These are phyloP conservation scores for Leptestheria dahalacensis DNA, from an alignment of 1,140 invertebrate species.

Conservation along the genomic window DNA sequence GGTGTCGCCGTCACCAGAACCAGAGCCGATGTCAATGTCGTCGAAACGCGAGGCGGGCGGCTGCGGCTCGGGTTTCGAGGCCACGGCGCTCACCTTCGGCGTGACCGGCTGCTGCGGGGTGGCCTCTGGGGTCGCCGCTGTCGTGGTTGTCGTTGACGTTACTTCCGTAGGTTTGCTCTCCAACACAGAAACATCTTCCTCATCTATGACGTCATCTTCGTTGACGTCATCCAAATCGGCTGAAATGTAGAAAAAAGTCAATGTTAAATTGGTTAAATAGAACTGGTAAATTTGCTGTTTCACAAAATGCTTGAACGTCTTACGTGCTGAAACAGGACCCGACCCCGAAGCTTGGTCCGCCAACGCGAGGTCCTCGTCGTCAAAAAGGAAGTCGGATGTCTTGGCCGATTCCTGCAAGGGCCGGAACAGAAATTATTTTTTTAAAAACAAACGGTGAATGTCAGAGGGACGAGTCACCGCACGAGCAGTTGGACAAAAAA, in stretches of 20 bases:
- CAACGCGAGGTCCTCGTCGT: constrained; percentile 4
- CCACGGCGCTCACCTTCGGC: constrained; percentile 8
- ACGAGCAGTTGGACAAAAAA: not conserved
- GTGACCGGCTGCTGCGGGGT: not conserved
- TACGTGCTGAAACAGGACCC: not conserved
- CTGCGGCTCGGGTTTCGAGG: not conserved
- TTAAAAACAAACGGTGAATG: not conserved
- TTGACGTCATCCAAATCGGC: not conserved
- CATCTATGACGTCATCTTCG: constrained; percentile 5
- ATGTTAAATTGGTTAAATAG: no score
- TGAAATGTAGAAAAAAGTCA: constrained; percentile 6
- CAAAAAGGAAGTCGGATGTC: not conserved
- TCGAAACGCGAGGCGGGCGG: not conserved
- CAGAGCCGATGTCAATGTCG: not conserved
- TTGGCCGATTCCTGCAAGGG: not conserved
- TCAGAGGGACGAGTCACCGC: not conserved
- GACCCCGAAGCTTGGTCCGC: constrained; percentile 11
- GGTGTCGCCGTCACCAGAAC: constrained; percentile 11
- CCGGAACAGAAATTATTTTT: no score
- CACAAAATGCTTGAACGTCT: no score
- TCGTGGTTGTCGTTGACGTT: not conserved
- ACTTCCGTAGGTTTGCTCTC: not conserved
- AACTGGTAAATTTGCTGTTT: no score
- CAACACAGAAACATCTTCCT: constrained; percentile 2
- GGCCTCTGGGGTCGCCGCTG: not conserved